A percentile compares a stretch with the other conserved stretches of the same genome.
phyloP scores from a whole-genome alignment of 2,113 vertebrate species.

The Oxyruncus cristatus region DNA sequence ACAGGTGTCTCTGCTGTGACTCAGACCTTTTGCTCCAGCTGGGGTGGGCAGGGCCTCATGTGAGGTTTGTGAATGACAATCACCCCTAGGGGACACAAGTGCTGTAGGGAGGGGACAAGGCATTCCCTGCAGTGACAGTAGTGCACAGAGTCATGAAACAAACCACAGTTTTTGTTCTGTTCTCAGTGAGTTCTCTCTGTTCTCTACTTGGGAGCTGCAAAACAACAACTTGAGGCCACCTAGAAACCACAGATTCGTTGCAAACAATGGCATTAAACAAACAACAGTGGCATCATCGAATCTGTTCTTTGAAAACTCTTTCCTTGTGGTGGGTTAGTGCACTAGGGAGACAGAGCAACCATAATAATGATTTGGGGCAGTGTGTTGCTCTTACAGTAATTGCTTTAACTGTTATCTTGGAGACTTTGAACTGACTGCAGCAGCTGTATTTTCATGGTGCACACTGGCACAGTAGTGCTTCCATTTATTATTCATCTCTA shows the following conservation, averaged over 20 bases:
- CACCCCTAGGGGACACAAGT: neutral
- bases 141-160: neutral
- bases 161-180: neutral
- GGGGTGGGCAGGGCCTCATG: accelerated
- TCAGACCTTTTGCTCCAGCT: neutral
- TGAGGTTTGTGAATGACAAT: neutral
- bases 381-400: neutral
- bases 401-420: neutral
- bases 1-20: neutral
- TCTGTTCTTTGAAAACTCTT: neutral
- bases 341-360: neutral
- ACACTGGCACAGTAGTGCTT: neutral
- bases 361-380: neutral
- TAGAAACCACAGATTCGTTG: neutral
- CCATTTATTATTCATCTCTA: neutral
- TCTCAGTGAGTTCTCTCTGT: neutral
- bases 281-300: neutral
- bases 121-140: neutral
- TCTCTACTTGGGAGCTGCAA: neutral
- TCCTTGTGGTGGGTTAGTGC: neutral
- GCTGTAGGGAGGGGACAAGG: neutral
- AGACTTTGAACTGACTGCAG: neutral
- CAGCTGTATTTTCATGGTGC: neutral
- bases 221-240: neutral
- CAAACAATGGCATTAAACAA: neutral